Percentiles rank a stretch among this genome's conserved stretches.
These are phyloP conservation scores for Epirrhoe tristata DNA, from an alignment of 2,888 invertebrate species.

Conservation along the genomic window DNA sequence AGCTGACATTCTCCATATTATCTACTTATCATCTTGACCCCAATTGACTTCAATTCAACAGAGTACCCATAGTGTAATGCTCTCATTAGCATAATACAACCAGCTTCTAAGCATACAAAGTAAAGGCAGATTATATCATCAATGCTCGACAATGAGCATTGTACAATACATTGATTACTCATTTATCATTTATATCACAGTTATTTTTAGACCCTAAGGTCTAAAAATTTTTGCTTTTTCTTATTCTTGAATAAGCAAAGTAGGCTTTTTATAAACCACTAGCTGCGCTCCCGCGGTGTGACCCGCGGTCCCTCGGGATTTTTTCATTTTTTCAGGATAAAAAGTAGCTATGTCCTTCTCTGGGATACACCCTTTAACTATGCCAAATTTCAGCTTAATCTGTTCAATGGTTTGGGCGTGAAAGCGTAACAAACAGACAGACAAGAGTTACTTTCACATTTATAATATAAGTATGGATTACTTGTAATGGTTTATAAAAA, in stretches of 20 bases:
- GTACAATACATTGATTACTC: slow-evolving; percentile 23
- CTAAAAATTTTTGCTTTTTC: not conserved
- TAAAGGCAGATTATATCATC: slow-evolving; percentile 15
- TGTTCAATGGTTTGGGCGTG: too few species aligned
- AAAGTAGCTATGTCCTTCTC: too few species aligned
- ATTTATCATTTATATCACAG: slow-evolving; percentile 16
- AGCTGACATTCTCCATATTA: slow-evolving; percentile 4
- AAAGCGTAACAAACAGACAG: too few species aligned
- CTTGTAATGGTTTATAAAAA: too few species aligned
- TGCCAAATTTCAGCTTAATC: too few species aligned
- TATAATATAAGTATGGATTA: too few species aligned
- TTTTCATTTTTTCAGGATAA: too few species aligned
- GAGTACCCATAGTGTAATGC: slow-evolving; percentile 36
- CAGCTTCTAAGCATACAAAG: slow-evolving; percentile 8
- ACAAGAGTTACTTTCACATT: too few species aligned
- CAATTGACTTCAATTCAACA: slow-evolving; percentile 25
- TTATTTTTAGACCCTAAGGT: slow-evolving; percentile 10
- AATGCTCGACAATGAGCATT: slow-evolving; percentile 22
- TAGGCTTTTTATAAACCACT: not conserved
- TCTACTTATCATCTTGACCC: slow-evolving; percentile 20
- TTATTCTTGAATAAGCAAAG: too few species aligned
- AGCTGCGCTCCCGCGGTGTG: too few species aligned
- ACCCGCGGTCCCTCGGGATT: too few species aligned
- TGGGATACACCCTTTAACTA: too few species aligned
- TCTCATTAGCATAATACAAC: slow-evolving; percentile 34